Evolutionary conservation across 2,888 invertebrate species (phyloP).

Genomic region (Ametastegia equiseti): DNA sequence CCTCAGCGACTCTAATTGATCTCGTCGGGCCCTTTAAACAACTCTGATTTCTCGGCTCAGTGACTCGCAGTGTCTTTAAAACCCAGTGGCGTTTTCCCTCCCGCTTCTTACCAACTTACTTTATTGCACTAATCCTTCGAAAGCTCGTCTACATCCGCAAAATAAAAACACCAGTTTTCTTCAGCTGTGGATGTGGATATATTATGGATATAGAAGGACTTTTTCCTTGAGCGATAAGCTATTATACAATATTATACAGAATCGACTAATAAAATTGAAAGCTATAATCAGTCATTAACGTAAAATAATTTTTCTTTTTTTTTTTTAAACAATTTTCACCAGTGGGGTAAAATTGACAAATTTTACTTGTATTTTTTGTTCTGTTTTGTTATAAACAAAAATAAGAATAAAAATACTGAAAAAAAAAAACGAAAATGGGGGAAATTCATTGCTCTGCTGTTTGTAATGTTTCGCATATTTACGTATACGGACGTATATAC

Average conservation of each 20-base stretch:
- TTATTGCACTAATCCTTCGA: not conserved
- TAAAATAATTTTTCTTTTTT: too few relatives aligned
- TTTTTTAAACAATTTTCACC: too few relatives aligned
- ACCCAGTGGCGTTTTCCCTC: not conserved
- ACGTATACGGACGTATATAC: not conserved
- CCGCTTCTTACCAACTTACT: not conserved
- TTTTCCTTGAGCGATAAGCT: too few relatives aligned
- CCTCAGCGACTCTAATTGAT: constrained; percentile 53
- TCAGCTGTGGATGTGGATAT: too few relatives aligned
- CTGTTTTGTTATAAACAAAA: too few relatives aligned
- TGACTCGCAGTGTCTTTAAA: constrained; percentile 6
- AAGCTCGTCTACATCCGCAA: not conserved
- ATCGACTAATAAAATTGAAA: too few relatives aligned
- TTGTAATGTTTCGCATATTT: constrained; percentile 1
- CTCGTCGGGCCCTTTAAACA: constrained; percentile 52
- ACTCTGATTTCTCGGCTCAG: constrained; percentile 40
- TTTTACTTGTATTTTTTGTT: constrained; percentile 45
- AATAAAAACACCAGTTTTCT: not conserved
- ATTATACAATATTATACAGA: too few relatives aligned
- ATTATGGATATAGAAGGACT: too few relatives aligned
- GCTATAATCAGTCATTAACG: too few relatives aligned
- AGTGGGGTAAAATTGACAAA: too few relatives aligned
- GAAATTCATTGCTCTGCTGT: not conserved
- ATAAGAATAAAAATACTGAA: too few relatives aligned
- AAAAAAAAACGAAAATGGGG: not conserved